Conservation (phyloP, 2,888 invertebrate species). For the Campoplex nolae region DNA sequence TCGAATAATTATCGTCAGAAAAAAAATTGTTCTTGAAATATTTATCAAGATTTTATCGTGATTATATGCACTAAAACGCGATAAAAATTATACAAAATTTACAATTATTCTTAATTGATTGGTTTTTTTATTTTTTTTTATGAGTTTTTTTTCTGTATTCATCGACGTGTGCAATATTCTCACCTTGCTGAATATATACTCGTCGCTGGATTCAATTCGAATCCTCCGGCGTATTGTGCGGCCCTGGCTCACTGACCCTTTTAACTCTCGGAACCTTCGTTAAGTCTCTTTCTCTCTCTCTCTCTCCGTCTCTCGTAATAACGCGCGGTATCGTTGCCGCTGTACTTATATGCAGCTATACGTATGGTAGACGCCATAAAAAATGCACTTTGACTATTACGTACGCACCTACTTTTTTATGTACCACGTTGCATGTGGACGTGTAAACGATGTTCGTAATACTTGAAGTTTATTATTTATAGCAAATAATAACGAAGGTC, state of each 20-base stretch:
- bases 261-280: slow-evolving; percentile 76
- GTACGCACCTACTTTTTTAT: slow-evolving; percentile 10
- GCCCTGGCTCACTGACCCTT: slow-evolving; percentile 83
- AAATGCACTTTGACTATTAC: slow-evolving; percentile 15
- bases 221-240: slow-evolving; percentile 68
- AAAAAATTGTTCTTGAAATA: no score
- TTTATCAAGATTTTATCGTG: neutral
- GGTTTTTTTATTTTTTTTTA: neutral
- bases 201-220: slow-evolving; percentile 45
- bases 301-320: slow-evolving; percentile 8
- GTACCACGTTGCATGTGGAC: neutral
- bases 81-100: neutral
- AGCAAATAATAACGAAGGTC: neutral
- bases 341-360: neutral
- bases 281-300: slow-evolving; percentile 17
- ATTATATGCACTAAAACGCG: neutral
- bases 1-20: no score
- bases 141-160: neutral
- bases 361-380: slow-evolving; percentile 26
- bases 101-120: neutral
- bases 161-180: slow-evolving; percentile 9
- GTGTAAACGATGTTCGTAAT: neutral
- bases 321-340: slow-evolving; percentile 5
- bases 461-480: neutral
- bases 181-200: neutral